phyloP scores from a whole-genome alignment of 2,113 vertebrate species.

The Gymnorhina tibicen region DNA sequence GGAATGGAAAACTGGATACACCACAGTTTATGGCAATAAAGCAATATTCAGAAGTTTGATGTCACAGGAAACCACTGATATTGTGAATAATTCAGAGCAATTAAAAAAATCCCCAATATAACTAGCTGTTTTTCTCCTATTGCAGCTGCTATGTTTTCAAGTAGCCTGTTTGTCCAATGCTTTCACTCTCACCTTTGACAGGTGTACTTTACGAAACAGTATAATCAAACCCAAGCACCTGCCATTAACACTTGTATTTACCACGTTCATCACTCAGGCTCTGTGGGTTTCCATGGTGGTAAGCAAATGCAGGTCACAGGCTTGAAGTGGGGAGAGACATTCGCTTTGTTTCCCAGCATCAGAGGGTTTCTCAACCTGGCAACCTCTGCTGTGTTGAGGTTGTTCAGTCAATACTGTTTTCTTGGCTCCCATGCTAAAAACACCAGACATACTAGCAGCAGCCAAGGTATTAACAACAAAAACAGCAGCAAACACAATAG shows the following conservation, averaged over 20 bases:
- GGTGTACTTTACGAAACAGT: background rate
- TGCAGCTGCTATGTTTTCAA: background rate
- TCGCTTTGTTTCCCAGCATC: background rate
- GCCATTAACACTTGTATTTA: background rate
- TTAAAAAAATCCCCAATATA: background rate
- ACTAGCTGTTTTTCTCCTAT: background rate
- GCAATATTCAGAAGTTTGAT: constrained; percentile 35
- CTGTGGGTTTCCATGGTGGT: rapidly evolving
- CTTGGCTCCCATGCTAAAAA: constrained; percentile 11
- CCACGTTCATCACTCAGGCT: rapidly evolving
- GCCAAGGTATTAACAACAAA: constrained; percentile 59
- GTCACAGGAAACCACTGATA: constrained; percentile 60
- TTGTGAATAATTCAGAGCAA: background rate
- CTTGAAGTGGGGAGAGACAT: background rate
- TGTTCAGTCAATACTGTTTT: constrained; percentile 28
- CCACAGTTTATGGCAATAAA: background rate
- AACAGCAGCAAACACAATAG: constrained; percentile 51
- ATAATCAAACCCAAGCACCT: background rate
- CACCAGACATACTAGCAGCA: constrained; percentile 30
- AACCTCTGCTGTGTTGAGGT: background rate
- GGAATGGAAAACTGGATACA: constrained; percentile 42
- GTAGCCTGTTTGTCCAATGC: background rate
- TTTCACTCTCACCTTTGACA: background rate
- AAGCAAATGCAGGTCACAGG: background rate
- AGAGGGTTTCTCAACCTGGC: constrained; percentile 35